Percentiles rank a stretch among this genome's conserved stretches.
phyloP scores from a whole-genome alignment of 2,888 invertebrate genomes.

The Drosophila dives region DNA sequence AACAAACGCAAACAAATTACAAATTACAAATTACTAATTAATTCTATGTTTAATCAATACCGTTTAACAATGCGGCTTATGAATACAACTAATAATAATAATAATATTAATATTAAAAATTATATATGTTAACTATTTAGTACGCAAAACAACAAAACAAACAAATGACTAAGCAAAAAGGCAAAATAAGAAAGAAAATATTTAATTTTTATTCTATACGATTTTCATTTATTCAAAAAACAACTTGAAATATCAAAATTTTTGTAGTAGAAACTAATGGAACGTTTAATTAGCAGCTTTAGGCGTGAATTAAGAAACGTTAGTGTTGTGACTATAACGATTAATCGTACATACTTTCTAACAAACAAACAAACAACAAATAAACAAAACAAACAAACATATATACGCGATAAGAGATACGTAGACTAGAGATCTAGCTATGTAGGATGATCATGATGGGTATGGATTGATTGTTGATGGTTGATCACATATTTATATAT shows the following conservation, averaged over 20 bases:
- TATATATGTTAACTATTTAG: slow-evolving; percentile 69
- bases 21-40: slow-evolving; percentile 46
- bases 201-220: slow-evolving; percentile 22
- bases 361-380: slow-evolving; percentile 12
- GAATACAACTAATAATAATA: slow-evolving; percentile 36
- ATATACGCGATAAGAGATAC: slow-evolving; percentile 21
- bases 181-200: slow-evolving; percentile 24
- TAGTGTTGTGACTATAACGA: slow-evolving; percentile 74
- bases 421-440: slow-evolving; percentile 34
- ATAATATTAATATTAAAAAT: slow-evolving; percentile 10
- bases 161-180: slow-evolving; percentile 53
- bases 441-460: slow-evolving; percentile 22
- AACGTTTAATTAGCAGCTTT: slow-evolving; percentile 50
- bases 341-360: slow-evolving; percentile 35
- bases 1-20: slow-evolving; percentile 30
- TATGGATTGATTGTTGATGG: slow-evolving; percentile 7
- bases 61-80: slow-evolving; percentile 25
- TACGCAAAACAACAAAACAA: slow-evolving; percentile 43
- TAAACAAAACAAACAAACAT: background rate
- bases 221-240: slow-evolving; percentile 34
- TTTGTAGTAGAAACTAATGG: slow-evolving; percentile 26
- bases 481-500: slow-evolving; percentile 1
- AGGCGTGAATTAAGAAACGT: slow-evolving; percentile 66
- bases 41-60: slow-evolving; percentile 38
- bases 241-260: slow-evolving; percentile 34